Percentiles rank a stretch among this genome's conserved stretches.
phyloP scores from a whole-genome alignment of 1,140 invertebrate genomes.

The Bombus cullumanus region DNA sequence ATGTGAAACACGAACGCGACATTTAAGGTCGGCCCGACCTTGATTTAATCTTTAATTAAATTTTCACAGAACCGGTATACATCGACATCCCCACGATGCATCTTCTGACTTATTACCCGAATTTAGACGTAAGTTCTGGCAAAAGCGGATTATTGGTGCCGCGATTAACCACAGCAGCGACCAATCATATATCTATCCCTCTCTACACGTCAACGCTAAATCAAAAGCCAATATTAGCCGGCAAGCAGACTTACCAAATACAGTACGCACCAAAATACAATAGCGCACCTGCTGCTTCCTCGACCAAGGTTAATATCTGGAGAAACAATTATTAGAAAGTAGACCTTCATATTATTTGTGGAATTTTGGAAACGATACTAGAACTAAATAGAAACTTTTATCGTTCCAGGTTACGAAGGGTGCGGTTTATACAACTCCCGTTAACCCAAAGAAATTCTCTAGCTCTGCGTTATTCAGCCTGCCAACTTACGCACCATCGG shows the following conservation, averaged over 20 bases:
- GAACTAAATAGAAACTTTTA: no score
- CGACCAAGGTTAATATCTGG: conserved; percentile 37
- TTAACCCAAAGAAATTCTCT: conserved; percentile 40
- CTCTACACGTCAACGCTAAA: conserved; percentile 69
- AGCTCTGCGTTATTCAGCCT: not conserved
- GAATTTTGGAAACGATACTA: not conserved
- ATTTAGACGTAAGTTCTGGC: conserved; percentile 60
- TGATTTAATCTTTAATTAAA: no score
- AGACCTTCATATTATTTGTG: rapidly evolving
- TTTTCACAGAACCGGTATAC: conserved; percentile 70
- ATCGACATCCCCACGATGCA: conserved; percentile 75
- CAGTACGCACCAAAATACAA: conserved; percentile 62
- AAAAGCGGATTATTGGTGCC: conserved; percentile 63
- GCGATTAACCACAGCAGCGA: conserved; percentile 55
- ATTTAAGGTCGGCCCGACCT: not conserved
- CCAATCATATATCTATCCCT: conserved; percentile 72
- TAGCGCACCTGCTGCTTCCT: not conserved
- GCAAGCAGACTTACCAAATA: conserved; percentile 70
- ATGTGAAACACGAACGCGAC: not conserved
- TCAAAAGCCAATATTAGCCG: conserved; percentile 67
- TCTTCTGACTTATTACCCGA: conserved; percentile 71
- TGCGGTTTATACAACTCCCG: conserved; percentile 23
- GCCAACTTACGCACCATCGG: conserved; percentile 42
- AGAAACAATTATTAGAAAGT: no score
- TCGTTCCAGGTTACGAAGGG: conserved; percentile 40